phyloP scores from a whole-genome alignment of 2,888 invertebrate genomes.

The Lochmaea crataegi region DNA sequence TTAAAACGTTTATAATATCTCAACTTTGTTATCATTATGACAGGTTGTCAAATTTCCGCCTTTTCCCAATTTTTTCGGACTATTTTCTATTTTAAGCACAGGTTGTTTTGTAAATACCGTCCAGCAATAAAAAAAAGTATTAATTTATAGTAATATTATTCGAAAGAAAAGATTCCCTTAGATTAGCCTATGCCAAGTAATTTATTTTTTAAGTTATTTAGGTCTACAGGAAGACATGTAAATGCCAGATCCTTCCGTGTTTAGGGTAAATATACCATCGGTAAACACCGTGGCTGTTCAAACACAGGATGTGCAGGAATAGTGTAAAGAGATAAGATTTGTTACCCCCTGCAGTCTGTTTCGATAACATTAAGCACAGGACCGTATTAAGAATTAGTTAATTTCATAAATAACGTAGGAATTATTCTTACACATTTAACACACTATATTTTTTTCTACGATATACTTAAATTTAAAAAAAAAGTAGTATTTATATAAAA shows the following conservation, averaged over 20 bases:
- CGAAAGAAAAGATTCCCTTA: not conserved
- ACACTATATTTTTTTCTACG: too few species aligned
- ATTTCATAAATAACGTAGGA: not conserved
- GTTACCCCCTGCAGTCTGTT: constrained; percentile 44
- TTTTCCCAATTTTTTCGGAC: too few species aligned
- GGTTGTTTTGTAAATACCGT: not conserved
- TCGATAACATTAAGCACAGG: constrained; percentile 7
- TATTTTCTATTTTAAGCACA: too few species aligned
- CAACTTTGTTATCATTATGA: too few species aligned
- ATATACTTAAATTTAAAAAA: too few species aligned
- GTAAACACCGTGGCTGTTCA: constrained; percentile 59
- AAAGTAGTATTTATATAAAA: too few species aligned
- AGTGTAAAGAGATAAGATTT: constrained; percentile 53
- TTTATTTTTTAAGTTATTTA: constrained; percentile 38
- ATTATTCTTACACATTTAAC: too few species aligned
- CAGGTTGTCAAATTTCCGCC: too few species aligned
- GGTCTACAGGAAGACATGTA: constrained; percentile 52
- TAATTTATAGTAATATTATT: not conserved
- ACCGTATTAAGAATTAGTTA: not conserved
- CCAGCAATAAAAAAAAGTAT: not conserved
- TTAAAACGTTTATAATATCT: too few species aligned
- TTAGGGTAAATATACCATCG: constrained; percentile 59
- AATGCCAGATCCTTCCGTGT: constrained; percentile 57
- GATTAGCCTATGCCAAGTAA: not conserved
- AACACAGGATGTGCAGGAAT: constrained; percentile 57